Conservation (phyloP, 2,888 invertebrate genomes). For the Cataglyphis rosenhaueri region DNA sequence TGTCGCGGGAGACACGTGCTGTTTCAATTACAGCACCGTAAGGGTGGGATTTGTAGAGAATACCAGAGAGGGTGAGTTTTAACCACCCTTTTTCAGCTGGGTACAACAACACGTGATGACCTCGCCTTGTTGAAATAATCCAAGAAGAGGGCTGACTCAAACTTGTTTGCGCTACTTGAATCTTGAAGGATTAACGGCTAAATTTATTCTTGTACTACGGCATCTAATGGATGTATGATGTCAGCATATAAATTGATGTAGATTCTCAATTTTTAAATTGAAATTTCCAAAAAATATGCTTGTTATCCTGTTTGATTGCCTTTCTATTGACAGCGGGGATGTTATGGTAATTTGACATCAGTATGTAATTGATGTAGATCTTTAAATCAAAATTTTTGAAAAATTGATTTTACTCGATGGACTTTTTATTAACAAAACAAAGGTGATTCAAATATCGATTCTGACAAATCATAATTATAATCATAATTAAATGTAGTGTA, state of each 20-base stretch:
- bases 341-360: not conserved
- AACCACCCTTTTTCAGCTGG: slow-evolving; percentile 46
- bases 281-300: not conserved
- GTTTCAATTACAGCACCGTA: slow-evolving; percentile 77
- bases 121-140: slow-evolving; percentile 36
- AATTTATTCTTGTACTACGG: not conserved
- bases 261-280: not conserved
- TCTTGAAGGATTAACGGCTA: slow-evolving; percentile 7
- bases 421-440: not conserved
- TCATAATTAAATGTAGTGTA: not conserved
- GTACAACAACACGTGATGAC: slow-evolving; percentile 51
- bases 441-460: not conserved
- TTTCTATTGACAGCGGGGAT: slow-evolving; percentile 36
- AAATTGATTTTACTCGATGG: too few relatives aligned
- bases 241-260: not conserved
- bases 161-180: slow-evolving; percentile 33
- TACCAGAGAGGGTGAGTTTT: slow-evolving; percentile 39
- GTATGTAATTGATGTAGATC: not conserved
- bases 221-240: not conserved
- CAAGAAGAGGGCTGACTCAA: slow-evolving; percentile 8
- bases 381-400: not conserved
- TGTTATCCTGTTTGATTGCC: not conserved
- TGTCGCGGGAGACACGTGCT: slow-evolving; percentile 76
- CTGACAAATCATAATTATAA: not conserved
- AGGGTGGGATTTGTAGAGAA: slow-evolving; percentile 50